Evolutionary conservation across 2,888 invertebrate genomes (phyloP).

Genomic region (Galerucella nymphaeae): DNA sequence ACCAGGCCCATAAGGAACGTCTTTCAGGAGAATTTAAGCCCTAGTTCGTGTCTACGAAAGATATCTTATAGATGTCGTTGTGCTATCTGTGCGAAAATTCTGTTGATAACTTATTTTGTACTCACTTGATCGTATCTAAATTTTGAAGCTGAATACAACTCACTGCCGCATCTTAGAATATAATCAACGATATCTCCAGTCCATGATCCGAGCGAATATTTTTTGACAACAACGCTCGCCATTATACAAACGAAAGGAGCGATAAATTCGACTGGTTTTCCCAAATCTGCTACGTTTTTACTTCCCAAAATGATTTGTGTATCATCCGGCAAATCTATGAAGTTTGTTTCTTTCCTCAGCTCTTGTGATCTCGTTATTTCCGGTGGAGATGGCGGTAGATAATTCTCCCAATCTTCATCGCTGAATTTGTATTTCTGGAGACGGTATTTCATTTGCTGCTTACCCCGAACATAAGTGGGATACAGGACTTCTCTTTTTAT

Average conservation of each 20-base stretch:
- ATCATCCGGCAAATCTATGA: slow-evolving; percentile 70
- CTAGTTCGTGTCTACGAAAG: too few relatives aligned
- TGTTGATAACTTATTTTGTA: not conserved
- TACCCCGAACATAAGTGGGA: slow-evolving; percentile 50
- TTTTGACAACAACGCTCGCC: slow-evolving; percentile 72
- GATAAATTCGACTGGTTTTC: slow-evolving; percentile 60
- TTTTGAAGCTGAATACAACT: slow-evolving; percentile 63
- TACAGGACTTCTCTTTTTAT: slow-evolving; percentile 51
- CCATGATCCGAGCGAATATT: slow-evolving; percentile 72
- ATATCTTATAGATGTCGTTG: too few relatives aligned
- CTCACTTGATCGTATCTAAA: slow-evolving; percentile 58
- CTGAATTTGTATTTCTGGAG: slow-evolving; percentile 38
- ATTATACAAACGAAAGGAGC: slow-evolving; percentile 71
- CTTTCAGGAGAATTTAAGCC: too few relatives aligned
- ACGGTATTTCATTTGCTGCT: slow-evolving; percentile 47
- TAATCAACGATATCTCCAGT: slow-evolving; percentile 71
- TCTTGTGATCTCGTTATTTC: slow-evolving; percentile 65
- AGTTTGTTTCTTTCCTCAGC: slow-evolving; percentile 70
- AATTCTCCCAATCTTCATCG: slow-evolving; percentile 45
- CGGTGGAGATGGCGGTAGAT: slow-evolving; percentile 49
- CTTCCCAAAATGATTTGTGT: slow-evolving; percentile 70
- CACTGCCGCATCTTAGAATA: slow-evolving; percentile 67
- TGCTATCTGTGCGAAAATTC: too few relatives aligned
- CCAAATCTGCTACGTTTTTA: slow-evolving; percentile 60
- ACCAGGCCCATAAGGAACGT: too few relatives aligned